Conservation (phyloP, 1,140 invertebrate genomes). For the Danaus plexippus region DNA sequence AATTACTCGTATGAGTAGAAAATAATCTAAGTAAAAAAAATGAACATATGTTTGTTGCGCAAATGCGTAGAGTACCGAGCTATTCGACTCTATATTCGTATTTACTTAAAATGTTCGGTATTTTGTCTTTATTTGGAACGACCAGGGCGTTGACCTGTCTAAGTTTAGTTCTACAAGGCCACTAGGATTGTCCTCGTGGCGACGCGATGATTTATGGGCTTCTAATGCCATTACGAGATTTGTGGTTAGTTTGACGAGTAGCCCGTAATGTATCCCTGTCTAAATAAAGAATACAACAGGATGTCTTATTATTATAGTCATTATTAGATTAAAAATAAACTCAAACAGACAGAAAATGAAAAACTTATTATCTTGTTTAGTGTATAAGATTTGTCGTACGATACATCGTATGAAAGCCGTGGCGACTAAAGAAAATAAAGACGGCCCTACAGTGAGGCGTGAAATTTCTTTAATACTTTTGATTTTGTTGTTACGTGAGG, state of each 20-base stretch:
- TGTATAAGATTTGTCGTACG: too few relatives aligned
- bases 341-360: too few relatives aligned
- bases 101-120: slow-evolving; percentile 36
- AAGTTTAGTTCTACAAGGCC: slow-evolving; percentile 40
- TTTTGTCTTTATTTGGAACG: slow-evolving; percentile 47
- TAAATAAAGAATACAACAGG: too few relatives aligned
- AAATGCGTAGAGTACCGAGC: slow-evolving; percentile 10
- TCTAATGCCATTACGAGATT: slow-evolving; percentile 22
- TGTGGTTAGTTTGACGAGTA: slow-evolving; percentile 20
- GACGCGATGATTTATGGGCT: slow-evolving; percentile 29
- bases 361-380: too few relatives aligned
- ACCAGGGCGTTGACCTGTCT: slow-evolving; percentile 36
- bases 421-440: slow-evolving; percentile 12
- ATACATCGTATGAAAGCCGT: not conserved
- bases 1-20: slow-evolving; percentile 10
- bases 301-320: too few relatives aligned
- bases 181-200: slow-evolving; percentile 44
- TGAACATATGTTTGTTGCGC: not conserved
- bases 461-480: slow-evolving; percentile 40
- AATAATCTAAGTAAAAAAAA: not conserved
- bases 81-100: slow-evolving; percentile 27
- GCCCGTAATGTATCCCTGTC: too few relatives aligned
- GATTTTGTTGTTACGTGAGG: slow-evolving; percentile 26
- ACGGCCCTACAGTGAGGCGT: slow-evolving; percentile 24
- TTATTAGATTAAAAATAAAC: too few relatives aligned